Evolutionary conservation across 2,888 invertebrate species (phyloP).

Genomic region (Drosophila algonquin): DNA sequence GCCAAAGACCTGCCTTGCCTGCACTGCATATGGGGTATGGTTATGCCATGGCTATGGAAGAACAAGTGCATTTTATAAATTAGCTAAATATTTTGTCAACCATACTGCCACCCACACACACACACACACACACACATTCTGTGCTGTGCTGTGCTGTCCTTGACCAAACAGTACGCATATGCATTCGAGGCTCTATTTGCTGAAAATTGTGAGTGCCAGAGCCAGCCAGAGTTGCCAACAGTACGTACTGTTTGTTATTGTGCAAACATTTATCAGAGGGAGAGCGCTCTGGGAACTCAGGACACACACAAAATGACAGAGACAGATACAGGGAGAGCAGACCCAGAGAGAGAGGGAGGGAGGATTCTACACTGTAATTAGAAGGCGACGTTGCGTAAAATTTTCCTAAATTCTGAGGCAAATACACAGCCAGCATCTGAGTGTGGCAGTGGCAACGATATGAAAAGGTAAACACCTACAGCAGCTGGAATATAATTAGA

Average conservation of each 20-base stretch:
- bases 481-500: not conserved
- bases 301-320: not conserved
- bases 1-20: slow-evolving; percentile 14
- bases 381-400: slow-evolving; percentile 54
- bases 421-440: slow-evolving; percentile 29
- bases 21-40: too few relatives aligned
- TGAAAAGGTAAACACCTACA: slow-evolving; percentile 12
- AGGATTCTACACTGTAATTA: slow-evolving; percentile 52
- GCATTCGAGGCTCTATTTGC: slow-evolving; percentile 56
- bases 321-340: not conserved
- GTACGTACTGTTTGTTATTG: slow-evolving; percentile 36
- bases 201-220: slow-evolving; percentile 38
- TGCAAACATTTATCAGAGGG: slow-evolving; percentile 44
- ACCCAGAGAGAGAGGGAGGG: slow-evolving; percentile 1
- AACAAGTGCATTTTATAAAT: slow-evolving; percentile 66
- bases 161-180: slow-evolving; percentile 42
- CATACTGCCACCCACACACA: not conserved
- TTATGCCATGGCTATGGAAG: not conserved
- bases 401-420: slow-evolving; percentile 48
- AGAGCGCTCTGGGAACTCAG: too few relatives aligned
- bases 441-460: not conserved
- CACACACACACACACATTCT: not conserved
- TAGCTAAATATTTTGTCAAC: slow-evolving; percentile 70
- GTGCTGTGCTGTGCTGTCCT: not conserved
- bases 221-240: slow-evolving; percentile 29